Evolutionary conservation across 2,113 vertebrate species (phyloP), one percentile per base, ranked within the genome.

Genomic region (Carollia perspicillata): DNA sequence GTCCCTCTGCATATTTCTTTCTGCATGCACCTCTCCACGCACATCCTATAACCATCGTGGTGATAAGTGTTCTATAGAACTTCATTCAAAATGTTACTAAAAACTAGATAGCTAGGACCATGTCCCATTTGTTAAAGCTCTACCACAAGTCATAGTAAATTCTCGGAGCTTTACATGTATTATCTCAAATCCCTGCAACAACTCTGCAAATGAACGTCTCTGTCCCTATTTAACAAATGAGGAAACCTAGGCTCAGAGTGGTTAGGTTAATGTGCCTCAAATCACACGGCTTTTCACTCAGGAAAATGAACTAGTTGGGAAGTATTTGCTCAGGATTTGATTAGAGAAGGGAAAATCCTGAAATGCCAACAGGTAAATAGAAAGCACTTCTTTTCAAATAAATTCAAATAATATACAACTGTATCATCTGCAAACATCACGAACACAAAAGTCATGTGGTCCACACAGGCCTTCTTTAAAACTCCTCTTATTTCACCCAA

Each of bases 371-470:
- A 74, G 53, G 42, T 83, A 68, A 89, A 95, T 8, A 81, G 51
- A 95, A 92, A 96, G 49, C 63, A 72, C 44, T 83, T 65, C 26
- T 80, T 94, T 79, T 86, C 37, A 83, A 84, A 89, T 51, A 71
- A 95, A 72, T 83, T 89, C 35, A 87, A 89, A 78, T 86, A 89
- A 47, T 28, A 60, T 30, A 7, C 17, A 66, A 55, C 69, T 71
- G 0, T 85, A 71, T 86, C 47, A 80, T 51, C 90, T 30, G 30
- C 58, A 63, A 30, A 58, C 8, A 60, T 60, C 58, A 63, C 4
- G 11, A 63, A 63, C 58, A 63, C 26, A 63, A 63, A 63, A 63
- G 60, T 63, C 60, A 14, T 30, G 60, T 30, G 58, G 58, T 28
- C 58, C 58, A 28, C 58, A 60, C 58, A 28, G 26, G 26, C 58